Base-by-base conservation (phyloP, 2,888 invertebrate genomes). In the Phengaris alcon region DNA sequence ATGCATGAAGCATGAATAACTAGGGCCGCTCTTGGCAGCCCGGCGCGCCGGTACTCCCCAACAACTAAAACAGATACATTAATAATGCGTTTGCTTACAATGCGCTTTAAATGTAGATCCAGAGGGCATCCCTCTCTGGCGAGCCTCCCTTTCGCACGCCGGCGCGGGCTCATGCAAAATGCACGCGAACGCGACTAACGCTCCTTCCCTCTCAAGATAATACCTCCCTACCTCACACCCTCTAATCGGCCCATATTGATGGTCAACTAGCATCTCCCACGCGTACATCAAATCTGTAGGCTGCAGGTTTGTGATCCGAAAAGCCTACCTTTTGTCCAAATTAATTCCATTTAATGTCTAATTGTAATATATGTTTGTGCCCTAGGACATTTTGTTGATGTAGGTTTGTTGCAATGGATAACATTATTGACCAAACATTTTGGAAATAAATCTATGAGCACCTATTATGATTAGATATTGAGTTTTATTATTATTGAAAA, bases 51-150 rank as follows among this genome's bases (percentile, higher is more conserved):
- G 85, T 86, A 86, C 89, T 89, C 88, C 87, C 88, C 87, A 87
- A 90, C 89, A 91, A 91, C 93, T 93, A 91, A 92, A 93, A 90
- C 89, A 90, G 90, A 88, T 93, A 90, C 93, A 93, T 93, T 93
- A 92, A 90, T 93, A 93, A 93, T 93, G 88, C 87, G 86, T 88
- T 91, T 93, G 92, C 91, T 93, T 93, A 92, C 93, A 91, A 93
- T 93, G 92, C 90, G 91, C 93, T 93, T 92, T 92, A 93, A 93
- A 92, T 93, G 93, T 93, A 91, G 91, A 91, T 91, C 88, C 88
- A 86, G 83, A 85, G 86, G 82, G 81, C 80, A 84, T 89, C 90
- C 82, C 85, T 80, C 83, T 88, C 85, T 78, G 81, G 78, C 82
- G 74, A 73, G 79, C 78, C 81, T 85, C 88, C 84, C 88, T 79